These are phyloP conservation scores for Cataglyphis cursor DNA, from an alignment of 2,888 invertebrate genomes.

Conservation along the genomic window DNA sequence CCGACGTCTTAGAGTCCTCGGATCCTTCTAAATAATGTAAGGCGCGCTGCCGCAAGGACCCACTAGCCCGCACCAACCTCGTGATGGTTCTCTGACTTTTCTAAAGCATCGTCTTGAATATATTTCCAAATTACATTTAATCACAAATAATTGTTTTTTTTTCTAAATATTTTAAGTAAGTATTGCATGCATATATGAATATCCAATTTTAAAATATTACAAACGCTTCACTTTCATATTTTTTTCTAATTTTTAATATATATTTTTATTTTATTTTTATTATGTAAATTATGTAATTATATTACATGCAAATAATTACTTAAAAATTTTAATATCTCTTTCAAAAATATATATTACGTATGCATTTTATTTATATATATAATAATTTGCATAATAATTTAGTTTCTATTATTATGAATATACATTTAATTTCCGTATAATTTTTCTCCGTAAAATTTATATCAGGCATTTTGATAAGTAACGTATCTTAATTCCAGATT, in stretches of 20 bases:
- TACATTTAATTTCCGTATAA: neutral
- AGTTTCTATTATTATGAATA: neutral
- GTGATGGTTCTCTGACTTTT: slow-evolving; percentile 51
- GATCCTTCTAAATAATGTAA: slow-evolving; percentile 85
- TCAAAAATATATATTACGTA: neutral
- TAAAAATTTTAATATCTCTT: neutral
- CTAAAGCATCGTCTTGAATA: slow-evolving; percentile 45
- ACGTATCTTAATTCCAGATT: slow-evolving; percentile 1
- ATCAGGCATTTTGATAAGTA: neutral
- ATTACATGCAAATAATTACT: neutral
- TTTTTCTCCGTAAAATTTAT: neutral
- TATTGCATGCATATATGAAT: neutral
- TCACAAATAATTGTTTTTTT: neutral
- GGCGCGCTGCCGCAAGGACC: slow-evolving; percentile 79
- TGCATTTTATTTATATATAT: too few species aligned
- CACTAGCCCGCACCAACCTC: slow-evolving; percentile 60
- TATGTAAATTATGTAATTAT: neutral
- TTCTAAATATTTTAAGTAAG: neutral
- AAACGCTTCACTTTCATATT: neutral
- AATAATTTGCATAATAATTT: slow-evolving; percentile 10
- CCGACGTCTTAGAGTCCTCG: slow-evolving; percentile 76
- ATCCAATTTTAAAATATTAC: neutral
- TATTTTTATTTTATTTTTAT: neutral
- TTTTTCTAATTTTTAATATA: neutral
- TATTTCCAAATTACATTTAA: slow-evolving; percentile 33